Percentiles rank a stretch among this genome's conserved stretches.
These are phyloP conservation scores for Blera fallax DNA, from an alignment of 2,888 invertebrate species.

Conservation along the genomic window DNA sequence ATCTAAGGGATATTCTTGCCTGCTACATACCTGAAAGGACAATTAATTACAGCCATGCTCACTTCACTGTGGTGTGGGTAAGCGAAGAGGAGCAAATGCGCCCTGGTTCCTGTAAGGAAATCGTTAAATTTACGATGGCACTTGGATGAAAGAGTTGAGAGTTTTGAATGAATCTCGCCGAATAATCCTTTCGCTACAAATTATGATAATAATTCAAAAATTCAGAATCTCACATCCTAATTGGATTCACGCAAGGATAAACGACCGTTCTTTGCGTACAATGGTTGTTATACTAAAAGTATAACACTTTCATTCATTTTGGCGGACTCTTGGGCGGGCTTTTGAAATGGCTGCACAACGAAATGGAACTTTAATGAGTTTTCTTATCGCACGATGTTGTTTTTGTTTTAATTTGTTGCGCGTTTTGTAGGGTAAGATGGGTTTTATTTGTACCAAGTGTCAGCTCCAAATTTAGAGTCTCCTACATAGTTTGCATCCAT, in stretches of 20 bases:
- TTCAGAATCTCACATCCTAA: background rate
- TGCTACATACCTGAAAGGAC: background rate
- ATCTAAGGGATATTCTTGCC: background rate
- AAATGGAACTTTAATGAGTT: background rate
- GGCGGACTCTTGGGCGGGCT: background rate
- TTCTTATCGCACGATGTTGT: background rate
- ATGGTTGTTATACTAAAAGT: background rate
- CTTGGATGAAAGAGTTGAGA: background rate
- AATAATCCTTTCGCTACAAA: background rate
- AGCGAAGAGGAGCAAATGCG: background rate
- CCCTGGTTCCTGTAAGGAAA: background rate
- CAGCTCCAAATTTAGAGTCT: no score
- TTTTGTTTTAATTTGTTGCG: background rate
- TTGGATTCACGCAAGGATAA: background rate
- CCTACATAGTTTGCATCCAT: no score
- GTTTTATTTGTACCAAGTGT: background rate
- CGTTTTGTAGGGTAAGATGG: background rate
- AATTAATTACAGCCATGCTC: constrained; percentile 14
- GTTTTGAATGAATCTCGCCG: background rate
- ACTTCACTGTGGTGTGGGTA: background rate
- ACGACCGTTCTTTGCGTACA: background rate
- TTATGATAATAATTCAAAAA: background rate
- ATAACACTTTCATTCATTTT: background rate
- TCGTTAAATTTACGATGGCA: background rate
- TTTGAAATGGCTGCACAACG: background rate